Conservation (phyloP, 1,140 invertebrate genomes). For the Nylanderia fulva region DNA sequence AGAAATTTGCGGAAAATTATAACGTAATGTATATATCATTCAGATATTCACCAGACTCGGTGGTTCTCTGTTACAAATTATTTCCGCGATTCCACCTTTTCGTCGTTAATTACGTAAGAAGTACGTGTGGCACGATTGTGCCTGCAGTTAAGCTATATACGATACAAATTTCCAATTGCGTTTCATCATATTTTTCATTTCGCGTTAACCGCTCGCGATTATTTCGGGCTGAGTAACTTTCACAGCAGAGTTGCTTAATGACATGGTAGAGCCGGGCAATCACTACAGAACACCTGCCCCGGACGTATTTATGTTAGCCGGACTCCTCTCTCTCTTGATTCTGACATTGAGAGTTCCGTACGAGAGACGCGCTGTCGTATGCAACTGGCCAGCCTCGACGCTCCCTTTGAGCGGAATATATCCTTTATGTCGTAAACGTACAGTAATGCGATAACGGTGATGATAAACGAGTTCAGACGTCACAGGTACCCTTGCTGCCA, state of each 20-base stretch:
- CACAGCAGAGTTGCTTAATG: constrained; percentile 60
- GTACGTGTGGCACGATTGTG: too few relatives aligned
- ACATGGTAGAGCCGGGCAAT: constrained; percentile 56
- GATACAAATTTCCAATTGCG: constrained; percentile 42
- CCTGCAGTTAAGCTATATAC: neutral
- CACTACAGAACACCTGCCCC: constrained; percentile 69
- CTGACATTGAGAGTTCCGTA: constrained; percentile 36
- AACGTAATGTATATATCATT: neutral
- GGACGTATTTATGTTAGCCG: constrained; percentile 64
- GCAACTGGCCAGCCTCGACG: constrained; percentile 47
- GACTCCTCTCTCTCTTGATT: constrained; percentile 4
- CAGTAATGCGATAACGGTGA: constrained; percentile 49
- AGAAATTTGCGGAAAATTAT: constrained; percentile 12
- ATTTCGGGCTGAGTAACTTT: constrained; percentile 61
- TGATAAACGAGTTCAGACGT: constrained; percentile 59
- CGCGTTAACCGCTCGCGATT: constrained; percentile 41
- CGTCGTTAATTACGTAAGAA: neutral
- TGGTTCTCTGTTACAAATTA: neutral
- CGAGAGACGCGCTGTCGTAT: constrained; percentile 37
- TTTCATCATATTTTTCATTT: constrained; percentile 32
- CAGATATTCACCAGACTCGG: neutral
- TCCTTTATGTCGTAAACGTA: constrained; percentile 60
- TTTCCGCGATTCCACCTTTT: neutral
- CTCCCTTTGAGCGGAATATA: constrained; percentile 30
- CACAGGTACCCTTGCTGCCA: constrained; percentile 13